Evolutionary conservation across 2,888 invertebrate genomes (phyloP).

Genomic region (Agrotis clavis): DNA sequence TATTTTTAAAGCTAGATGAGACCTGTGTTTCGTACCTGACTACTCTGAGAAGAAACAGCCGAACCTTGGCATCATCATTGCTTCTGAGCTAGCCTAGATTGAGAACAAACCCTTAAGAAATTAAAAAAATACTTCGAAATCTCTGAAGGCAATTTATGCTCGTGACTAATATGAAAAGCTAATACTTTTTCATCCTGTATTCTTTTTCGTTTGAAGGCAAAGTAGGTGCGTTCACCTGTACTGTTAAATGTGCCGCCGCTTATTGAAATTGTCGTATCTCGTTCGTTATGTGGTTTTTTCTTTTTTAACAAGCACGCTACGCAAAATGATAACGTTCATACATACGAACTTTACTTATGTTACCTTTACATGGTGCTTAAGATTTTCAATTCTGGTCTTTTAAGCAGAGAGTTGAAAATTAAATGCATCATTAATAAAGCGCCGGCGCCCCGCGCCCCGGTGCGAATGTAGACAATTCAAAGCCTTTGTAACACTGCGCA

Average conservation of each 20-base stretch:
- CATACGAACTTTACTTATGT: neutral
- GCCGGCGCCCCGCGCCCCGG: too few relatives aligned
- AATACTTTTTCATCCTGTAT: slow-evolving; percentile 4
- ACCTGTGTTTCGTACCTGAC: too few relatives aligned
- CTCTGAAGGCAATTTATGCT: neutral
- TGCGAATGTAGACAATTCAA: neutral
- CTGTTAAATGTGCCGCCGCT: slow-evolving; percentile 25
- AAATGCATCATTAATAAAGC: neutral
- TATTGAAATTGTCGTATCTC: slow-evolving; percentile 16
- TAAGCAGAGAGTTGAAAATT: neutral
- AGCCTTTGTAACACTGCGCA: neutral
- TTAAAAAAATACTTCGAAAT: too few relatives aligned
- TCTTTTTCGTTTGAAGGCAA: slow-evolving; percentile 10
- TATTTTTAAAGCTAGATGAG: too few relatives aligned
- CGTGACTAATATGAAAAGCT: too few relatives aligned
- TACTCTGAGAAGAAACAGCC: too few relatives aligned
- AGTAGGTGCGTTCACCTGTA: slow-evolving; percentile 20
- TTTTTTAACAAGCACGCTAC: slow-evolving; percentile 6
- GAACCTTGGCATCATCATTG: too few relatives aligned
- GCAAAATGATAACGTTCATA: neutral
- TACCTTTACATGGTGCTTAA: neutral
- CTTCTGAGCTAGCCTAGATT: too few relatives aligned
- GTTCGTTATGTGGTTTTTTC: neutral
- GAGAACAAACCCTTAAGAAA: too few relatives aligned
- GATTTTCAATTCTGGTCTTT: neutral